Conservation (phyloP, 2,888 invertebrate species). For the Netelia virgata region DNA sequence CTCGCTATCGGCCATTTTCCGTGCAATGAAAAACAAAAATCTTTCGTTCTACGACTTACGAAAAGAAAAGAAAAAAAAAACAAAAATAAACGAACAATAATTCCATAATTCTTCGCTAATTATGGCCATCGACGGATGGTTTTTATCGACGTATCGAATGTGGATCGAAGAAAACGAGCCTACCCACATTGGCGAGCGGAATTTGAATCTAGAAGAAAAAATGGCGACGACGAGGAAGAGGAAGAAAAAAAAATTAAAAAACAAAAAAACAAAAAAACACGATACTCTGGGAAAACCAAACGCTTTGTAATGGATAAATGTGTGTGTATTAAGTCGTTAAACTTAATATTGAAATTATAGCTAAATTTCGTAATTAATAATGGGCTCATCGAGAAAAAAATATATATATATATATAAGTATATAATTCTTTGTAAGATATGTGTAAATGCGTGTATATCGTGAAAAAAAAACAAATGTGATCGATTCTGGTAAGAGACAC, state of each 20-base stretch:
- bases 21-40: conserved; percentile 34
- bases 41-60: neutral
- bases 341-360: conserved; percentile 27
- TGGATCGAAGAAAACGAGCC: conserved; percentile 14
- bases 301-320: conserved; percentile 77
- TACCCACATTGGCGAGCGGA: no score
- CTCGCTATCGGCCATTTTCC: neutral
- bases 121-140: conserved; percentile 66
- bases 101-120: conserved; percentile 71
- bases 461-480: conserved; percentile 12
- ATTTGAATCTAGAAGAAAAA: neutral
- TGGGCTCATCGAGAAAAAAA: conserved; percentile 38
- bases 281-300: conserved; percentile 80
- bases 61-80: neutral
- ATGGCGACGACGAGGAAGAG: conserved; percentile 1
- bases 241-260: neutral
- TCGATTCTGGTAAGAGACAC: conserved; percentile 29
- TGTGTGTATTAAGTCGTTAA: conserved; percentile 60
- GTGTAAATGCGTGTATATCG: conserved; percentile 66
- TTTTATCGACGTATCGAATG: conserved; percentile 42
- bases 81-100: conserved; percentile 56
- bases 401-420: conserved; percentile 46
- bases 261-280: conserved; percentile 56
- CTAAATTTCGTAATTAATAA: conserved; percentile 33
- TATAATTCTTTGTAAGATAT: conserved; percentile 65